These are phyloP conservation scores for Hystrix cristata DNA, from an alignment of 2,113 vertebrate genomes.

Conservation along the genomic window DNA sequence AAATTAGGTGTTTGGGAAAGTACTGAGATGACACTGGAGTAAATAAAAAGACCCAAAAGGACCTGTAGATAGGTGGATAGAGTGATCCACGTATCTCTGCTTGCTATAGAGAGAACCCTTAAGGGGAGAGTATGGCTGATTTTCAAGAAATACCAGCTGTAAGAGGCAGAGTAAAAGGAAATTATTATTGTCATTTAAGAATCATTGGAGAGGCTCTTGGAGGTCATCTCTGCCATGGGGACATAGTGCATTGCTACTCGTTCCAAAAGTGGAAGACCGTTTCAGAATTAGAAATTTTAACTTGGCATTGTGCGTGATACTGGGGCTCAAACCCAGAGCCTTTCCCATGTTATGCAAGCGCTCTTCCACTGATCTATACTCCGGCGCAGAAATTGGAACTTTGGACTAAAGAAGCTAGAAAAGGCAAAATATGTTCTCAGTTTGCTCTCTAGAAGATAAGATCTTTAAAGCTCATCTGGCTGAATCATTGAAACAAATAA, in stretches of 20 bases:
- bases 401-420: conserved; percentile 54
- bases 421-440: conserved; percentile 37
- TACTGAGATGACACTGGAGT: background rate
- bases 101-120: background rate
- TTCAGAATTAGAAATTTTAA: conserved; percentile 54
- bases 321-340: background rate
- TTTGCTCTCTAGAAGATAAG: conserved; percentile 52
- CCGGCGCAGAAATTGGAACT: conserved; percentile 37
- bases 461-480: conserved; percentile 54
- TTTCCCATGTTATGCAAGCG: background rate
- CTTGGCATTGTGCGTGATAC: background rate
- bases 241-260: conserved; percentile 16
- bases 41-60: background rate
- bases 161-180: background rate
- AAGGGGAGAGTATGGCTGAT: background rate
- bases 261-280: conserved; percentile 30
- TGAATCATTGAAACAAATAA: conserved; percentile 60
- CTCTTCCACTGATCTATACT: background rate
- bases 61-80: background rate
- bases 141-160: conserved; percentile 25
- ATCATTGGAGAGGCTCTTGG: background rate
- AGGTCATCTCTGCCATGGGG: background rate
- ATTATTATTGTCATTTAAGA: conserved; percentile 35
- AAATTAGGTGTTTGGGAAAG: background rate
- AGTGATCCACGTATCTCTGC: background rate